Percentiles rank a stretch among this genome's conserved stretches.
These are phyloP conservation scores for Drosophila suboccidentalis DNA, from an alignment of 2,888 invertebrate species.

Conservation along the genomic window DNA sequence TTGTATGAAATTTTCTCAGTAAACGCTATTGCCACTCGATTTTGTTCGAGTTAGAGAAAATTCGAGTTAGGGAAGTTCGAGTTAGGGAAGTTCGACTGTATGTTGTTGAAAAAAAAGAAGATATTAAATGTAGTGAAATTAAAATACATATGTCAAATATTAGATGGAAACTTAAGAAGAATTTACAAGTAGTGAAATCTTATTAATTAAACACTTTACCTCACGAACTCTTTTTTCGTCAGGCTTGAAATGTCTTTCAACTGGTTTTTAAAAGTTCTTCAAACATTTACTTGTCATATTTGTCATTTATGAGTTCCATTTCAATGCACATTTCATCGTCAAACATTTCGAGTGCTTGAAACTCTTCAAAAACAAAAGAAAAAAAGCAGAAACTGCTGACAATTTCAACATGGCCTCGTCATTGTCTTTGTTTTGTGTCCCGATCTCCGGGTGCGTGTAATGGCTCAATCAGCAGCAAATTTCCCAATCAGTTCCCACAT, in stretches of 20 bases:
- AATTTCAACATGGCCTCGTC: slow-evolving; percentile 59
- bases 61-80: too few species aligned
- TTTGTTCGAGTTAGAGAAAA: too few species aligned
- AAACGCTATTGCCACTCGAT: too few species aligned
- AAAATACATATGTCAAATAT: background rate
- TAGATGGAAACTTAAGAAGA: background rate
- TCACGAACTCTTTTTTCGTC: background rate
- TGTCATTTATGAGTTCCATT: slow-evolving; percentile 20
- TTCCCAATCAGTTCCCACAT: slow-evolving; percentile 74
- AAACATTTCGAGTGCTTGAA: slow-evolving; percentile 14
- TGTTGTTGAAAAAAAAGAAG: background rate
- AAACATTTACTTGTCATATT: slow-evolving; percentile 15
- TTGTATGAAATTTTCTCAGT: too few species aligned
- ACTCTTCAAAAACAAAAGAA: slow-evolving; percentile 30
- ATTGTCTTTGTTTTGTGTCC: slow-evolving; percentile 27
- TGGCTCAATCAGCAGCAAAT: slow-evolving; percentile 71
- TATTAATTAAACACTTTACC: background rate
- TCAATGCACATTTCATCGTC: slow-evolving; percentile 3
- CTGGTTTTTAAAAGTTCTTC: slow-evolving; percentile 8
- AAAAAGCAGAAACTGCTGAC: slow-evolving; percentile 46
- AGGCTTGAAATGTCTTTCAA: slow-evolving; percentile 9
- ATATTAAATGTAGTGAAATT: background rate
- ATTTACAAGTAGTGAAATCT: background rate
- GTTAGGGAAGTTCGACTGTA: too few species aligned
- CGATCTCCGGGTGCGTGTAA: slow-evolving; percentile 51